Evolutionary conservation across 2,113 vertebrate genomes (phyloP).

Genomic region (Callocephalon fimbriatum): DNA sequence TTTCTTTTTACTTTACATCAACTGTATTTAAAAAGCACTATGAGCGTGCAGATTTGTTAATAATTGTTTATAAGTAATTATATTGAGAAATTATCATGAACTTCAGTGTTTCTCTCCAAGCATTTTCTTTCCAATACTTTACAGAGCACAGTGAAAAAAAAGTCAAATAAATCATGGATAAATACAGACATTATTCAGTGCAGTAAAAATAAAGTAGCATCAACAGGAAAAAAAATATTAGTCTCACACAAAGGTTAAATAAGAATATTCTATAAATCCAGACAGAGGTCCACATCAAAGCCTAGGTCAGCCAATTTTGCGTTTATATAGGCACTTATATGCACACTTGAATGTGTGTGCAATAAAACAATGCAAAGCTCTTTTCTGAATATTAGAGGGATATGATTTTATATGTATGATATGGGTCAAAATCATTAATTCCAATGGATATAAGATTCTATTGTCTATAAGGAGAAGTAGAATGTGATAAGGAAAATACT

Average conservation of each 20-base stretch:
- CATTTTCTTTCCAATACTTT: neutral
- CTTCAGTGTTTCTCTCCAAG: neutral
- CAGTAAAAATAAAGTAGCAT: neutral
- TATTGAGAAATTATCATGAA: neutral
- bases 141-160: neutral
- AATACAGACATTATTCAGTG: neutral
- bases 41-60: neutral
- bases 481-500: neutral
- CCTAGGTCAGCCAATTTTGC: neutral
- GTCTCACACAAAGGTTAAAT: neutral
- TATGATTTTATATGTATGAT: neutral
- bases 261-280: neutral
- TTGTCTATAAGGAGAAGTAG: neutral
- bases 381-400: neutral
- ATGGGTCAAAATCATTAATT: neutral
- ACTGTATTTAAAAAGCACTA: neutral
- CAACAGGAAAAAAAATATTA: neutral
- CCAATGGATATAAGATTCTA: accelerated
- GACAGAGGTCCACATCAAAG: neutral
- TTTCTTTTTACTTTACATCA: neutral
- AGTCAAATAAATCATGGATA: neutral
- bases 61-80: neutral
- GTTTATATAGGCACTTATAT: neutral
- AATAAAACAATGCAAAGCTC: neutral
- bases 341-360: neutral